phyloP scores from a whole-genome alignment of 92 coral and sea anemone genomes.

The Umimayanthus chanpuru region DNA sequence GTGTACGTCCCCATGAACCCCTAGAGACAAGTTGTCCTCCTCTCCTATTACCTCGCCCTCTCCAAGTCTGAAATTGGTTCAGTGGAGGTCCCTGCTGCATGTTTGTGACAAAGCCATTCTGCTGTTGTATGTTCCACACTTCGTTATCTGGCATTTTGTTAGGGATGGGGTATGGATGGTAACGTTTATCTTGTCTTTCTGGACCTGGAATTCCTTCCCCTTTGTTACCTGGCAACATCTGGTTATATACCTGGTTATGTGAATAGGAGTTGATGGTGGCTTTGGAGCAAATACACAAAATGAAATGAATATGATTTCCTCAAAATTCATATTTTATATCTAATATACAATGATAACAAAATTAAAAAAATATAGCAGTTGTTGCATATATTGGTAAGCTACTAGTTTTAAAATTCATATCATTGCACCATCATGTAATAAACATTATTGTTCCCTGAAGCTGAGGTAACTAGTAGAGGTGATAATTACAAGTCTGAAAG shows the following conservation, averaged over 20 bases:
- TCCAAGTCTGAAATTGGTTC: slow-evolving; percentile 7
- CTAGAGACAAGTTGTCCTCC: neutral
- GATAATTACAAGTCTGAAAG: too few relatives aligned
- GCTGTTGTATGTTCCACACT: neutral
- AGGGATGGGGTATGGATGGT: slow-evolving; percentile 5
- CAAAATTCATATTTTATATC: too few relatives aligned
- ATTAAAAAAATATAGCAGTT: too few relatives aligned
- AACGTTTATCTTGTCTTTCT: neutral
- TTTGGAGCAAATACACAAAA: neutral
- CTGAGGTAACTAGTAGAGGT: too few relatives aligned
- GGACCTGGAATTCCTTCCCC: slow-evolving; percentile 10
- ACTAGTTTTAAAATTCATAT: too few relatives aligned
- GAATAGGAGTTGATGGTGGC: slow-evolving; percentile 1
- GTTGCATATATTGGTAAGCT: too few relatives aligned
- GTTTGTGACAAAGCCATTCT: slow-evolving; percentile 1
- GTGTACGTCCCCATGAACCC: slow-evolving; percentile 27
- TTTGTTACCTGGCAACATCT: neutral
- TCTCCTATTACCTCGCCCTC: slow-evolving; percentile 36
- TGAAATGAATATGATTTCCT: neutral
- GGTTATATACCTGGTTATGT: neutral
- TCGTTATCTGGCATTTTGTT: slow-evolving; percentile 16
- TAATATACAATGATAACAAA: too few relatives aligned
- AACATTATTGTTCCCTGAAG: too few relatives aligned
- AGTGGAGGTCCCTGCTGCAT: neutral
- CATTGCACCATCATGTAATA: too few relatives aligned